These are phyloP conservation scores for Hexactinellida sp. DNA, from an alignment of 37 sponge, comb jelly and placozoan species.

Conservation along the genomic window DNA sequence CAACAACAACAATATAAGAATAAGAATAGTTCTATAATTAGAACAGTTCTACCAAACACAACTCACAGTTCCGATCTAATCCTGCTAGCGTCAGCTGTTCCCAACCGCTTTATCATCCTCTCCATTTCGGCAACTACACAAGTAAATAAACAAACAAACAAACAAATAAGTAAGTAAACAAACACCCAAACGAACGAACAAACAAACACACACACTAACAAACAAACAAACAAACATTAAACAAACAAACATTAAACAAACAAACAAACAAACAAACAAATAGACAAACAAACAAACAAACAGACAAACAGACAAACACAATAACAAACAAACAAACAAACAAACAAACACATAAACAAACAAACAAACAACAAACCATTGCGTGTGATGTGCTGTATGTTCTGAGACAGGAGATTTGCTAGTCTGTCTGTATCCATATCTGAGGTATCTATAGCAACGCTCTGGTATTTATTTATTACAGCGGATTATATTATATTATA, in stretches of 20 bases:
- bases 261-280: not conserved
- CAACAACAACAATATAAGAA: no score
- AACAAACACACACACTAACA: not conserved
- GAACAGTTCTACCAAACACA: no score
- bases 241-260: not conserved
- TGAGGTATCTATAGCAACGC: not conserved
- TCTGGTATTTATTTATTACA: no score
- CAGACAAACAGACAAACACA: not conserved
- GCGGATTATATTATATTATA: not conserved
- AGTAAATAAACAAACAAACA: not conserved
- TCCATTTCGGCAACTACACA: not conserved
- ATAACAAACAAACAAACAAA: not conserved
- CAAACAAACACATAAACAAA: not conserved
- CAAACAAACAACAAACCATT: not conserved
- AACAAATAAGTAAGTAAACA: not conserved
- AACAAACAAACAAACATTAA: not conserved
- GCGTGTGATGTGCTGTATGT: constrained; percentile 9
- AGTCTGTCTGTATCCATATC: not conserved
- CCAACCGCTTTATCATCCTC: not conserved
- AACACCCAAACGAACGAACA: not conserved
- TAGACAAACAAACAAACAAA: not conserved
- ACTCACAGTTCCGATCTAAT: constrained; percentile 4
- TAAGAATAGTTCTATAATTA: no score
- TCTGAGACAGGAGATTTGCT: not conserved
- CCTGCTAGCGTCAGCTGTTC: constrained; percentile 5